Percentiles rank a stretch among this genome's conserved stretches.
These are phyloP conservation scores for Chironex yamaguchii DNA, from an alignment of 30 jellyfish, hydroid and myxozoan species.

Conservation along the genomic window DNA sequence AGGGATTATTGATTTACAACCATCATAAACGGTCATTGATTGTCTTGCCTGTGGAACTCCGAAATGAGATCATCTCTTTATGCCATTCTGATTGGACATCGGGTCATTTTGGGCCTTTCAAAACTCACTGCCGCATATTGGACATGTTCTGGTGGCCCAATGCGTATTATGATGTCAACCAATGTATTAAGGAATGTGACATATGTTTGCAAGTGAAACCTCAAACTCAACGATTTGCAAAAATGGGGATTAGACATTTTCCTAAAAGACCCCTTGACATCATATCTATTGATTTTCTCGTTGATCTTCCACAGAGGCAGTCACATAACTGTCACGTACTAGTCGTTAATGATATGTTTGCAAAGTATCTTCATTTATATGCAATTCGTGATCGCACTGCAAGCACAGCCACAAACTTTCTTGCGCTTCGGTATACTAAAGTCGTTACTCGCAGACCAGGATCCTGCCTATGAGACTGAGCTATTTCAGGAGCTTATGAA, in stretches of 20 bases:
- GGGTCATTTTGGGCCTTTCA: not conserved
- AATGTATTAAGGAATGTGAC: not conserved
- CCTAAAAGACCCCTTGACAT: not conserved
- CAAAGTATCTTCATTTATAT: not conserved
- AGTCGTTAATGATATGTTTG: not conserved
- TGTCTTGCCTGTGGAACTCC: not conserved
- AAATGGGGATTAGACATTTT: not conserved
- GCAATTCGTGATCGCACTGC: not conserved
- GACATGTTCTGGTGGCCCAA: not conserved
- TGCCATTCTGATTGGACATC: not conserved
- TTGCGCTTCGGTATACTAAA: not conserved
- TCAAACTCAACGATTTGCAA: not conserved
- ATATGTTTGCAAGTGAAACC: not conserved
- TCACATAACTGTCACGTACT: not conserved
- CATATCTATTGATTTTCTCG: not conserved
- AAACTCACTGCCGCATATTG: not conserved
- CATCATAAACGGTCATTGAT: not conserved
- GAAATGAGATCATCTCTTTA: not conserved
- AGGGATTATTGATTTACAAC: not conserved
- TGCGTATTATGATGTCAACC: not conserved
- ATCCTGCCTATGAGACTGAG: not conserved
- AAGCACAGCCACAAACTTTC: not conserved
- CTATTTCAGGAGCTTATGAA: not conserved
- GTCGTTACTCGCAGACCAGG: not conserved
- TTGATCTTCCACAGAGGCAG: not conserved